Evolutionary conservation across 2,113 vertebrate genomes (phyloP).

Genomic region (Cryptomyrus ogoouensis): DNA sequence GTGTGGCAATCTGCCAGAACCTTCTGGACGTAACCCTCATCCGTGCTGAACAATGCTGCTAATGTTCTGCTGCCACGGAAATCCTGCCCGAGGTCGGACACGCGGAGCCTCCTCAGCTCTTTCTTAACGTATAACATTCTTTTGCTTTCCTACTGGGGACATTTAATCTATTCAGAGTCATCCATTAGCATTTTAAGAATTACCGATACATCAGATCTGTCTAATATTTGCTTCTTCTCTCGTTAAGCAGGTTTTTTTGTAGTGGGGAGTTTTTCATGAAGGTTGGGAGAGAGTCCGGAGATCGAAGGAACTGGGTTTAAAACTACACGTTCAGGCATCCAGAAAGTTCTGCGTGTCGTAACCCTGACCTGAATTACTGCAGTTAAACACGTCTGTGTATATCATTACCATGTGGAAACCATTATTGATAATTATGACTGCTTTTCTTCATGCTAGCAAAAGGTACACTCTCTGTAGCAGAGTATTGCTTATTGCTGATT

Average conservation of each 20-base stretch:
- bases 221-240: neutral
- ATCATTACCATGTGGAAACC: neutral
- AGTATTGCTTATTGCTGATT: neutral
- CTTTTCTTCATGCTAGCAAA: neutral
- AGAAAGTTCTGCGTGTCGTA: neutral
- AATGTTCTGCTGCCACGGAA: neutral
- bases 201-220: neutral
- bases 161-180: neutral
- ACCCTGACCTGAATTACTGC: neutral
- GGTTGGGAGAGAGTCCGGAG: neutral
- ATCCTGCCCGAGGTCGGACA: neutral
- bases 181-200: neutral
- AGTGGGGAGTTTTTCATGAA: neutral
- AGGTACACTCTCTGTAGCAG: neutral
- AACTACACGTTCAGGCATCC: neutral
- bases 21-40: neutral
- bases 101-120: neutral
- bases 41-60: neutral
- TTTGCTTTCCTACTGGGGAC: neutral
- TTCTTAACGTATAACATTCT: neutral
- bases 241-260: neutral
- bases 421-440: conserved; percentile 9
- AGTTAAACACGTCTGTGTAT: neutral
- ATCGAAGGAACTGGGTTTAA: neutral
- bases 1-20: neutral